Evolutionary conservation across 2,113 vertebrate species (phyloP).

Genomic region (Leucopsar rothschildi): DNA sequence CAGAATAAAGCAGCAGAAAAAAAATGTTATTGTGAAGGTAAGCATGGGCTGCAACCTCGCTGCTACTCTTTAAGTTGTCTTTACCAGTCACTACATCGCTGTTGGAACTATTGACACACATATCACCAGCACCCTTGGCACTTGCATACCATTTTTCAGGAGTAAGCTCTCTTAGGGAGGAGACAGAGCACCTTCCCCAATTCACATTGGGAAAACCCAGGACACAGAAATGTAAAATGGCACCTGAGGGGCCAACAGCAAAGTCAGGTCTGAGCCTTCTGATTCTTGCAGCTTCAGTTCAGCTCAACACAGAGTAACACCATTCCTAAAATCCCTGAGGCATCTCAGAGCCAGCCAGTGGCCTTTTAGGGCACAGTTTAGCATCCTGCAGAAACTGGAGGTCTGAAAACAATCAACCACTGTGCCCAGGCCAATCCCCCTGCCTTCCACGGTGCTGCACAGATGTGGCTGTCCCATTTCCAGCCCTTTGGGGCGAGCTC

Average conservation of each 20-base stretch:
- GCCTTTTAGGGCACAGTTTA: fast-evolving
- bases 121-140: background rate
- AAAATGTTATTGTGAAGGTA: background rate
- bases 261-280: background rate
- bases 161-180: background rate
- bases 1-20: slow-evolving; percentile 15
- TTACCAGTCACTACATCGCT: background rate
- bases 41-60: background rate
- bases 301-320: fast-evolving
- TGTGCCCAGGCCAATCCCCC: background rate
- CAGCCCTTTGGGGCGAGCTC: fast-evolving
- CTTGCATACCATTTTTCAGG: background rate
- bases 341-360: background rate
- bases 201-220: fast-evolving
- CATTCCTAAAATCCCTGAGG: background rate
- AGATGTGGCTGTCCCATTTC: background rate
- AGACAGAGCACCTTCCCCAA: background rate
- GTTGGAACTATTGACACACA: background rate
- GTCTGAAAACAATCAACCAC: fast-evolving
- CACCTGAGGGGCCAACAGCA: fast-evolving
- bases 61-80: background rate
- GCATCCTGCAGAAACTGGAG: background rate
- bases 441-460: fast-evolving
- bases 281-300: background rate
- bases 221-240: background rate